These are phyloP conservation scores for Fulmarus glacialis DNA, from an alignment of 2,113 vertebrate genomes.

Conservation along the genomic window DNA sequence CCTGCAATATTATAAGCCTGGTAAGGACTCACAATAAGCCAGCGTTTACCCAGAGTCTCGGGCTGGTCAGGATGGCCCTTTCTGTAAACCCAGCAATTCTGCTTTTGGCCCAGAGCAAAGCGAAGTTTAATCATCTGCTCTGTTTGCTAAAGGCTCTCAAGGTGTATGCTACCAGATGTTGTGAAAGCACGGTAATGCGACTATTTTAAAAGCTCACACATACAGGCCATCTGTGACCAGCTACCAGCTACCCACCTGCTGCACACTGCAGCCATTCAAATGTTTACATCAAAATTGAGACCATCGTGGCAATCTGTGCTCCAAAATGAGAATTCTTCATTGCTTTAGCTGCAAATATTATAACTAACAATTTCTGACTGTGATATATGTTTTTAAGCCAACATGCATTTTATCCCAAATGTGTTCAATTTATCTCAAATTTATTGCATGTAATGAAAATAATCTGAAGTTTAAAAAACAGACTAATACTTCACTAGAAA, in stretches of 20 bases:
- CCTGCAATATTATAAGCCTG: not conserved
- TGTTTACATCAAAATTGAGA: not conserved
- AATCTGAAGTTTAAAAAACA: not conserved
- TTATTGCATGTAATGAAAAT: not conserved
- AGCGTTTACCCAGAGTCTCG: not conserved
- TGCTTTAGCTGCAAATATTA: not conserved
- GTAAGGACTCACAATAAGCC: not conserved
- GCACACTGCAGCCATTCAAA: not conserved
- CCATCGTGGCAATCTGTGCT: not conserved
- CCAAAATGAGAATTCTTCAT: not conserved
- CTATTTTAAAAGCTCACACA: not conserved
- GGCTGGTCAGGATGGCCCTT: not conserved
- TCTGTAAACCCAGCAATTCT: not conserved
- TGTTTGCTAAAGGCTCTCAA: not conserved
- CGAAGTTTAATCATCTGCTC: not conserved
- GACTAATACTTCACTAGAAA: not conserved
- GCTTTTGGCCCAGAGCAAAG: not conserved
- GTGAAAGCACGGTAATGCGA: rapidly evolving
- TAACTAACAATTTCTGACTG: not conserved
- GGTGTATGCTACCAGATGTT: not conserved
- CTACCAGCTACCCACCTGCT: not conserved
- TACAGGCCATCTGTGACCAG: not conserved
- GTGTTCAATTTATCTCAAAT: not conserved
- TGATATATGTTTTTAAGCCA: not conserved
- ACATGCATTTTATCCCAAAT: not conserved